A percentile compares a stretch with the other conserved stretches of the same genome.
phyloP scores from a whole-genome alignment of 1,140 invertebrate species.

The Microplitis mediator region DNA sequence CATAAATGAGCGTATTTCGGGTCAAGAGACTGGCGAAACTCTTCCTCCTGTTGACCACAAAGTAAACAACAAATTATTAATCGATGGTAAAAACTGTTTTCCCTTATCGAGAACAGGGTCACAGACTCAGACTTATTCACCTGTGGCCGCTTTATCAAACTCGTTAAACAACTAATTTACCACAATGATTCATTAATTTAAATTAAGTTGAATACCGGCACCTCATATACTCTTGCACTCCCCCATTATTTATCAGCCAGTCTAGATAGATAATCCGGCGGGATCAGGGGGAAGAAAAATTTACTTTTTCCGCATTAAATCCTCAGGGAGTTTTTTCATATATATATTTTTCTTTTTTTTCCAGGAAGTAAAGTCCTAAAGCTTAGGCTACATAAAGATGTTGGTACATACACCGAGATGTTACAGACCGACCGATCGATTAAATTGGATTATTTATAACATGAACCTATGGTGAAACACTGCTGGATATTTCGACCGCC shows the following conservation, averaged over 20 bases:
- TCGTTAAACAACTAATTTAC: neutral
- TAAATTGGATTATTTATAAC: slow-evolving; percentile 25
- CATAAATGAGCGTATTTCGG: slow-evolving; percentile 91
- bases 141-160: neutral
- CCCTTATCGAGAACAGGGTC: neutral
- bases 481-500: neutral
- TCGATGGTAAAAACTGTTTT: neutral
- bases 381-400: slow-evolving; percentile 6
- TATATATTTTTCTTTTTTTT: neutral
- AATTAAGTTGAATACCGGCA: neutral
- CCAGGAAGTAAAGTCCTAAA: neutral
- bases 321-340: neutral
- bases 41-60: slow-evolving; percentile 76
- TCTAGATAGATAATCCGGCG: neutral
- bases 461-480: slow-evolving; percentile 5
- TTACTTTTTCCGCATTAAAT: neutral
- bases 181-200: neutral
- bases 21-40: slow-evolving; percentile 82
- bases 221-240: neutral
- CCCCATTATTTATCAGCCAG: neutral
- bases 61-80: neutral
- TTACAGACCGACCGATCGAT: slow-evolving; percentile 12
- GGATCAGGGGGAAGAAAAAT: neutral
- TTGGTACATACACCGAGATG: neutral
- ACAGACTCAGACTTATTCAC: neutral